phyloP scores from a whole-genome alignment of 2,113 vertebrate genomes.

The Ictidomys tridecemlineatus region DNA sequence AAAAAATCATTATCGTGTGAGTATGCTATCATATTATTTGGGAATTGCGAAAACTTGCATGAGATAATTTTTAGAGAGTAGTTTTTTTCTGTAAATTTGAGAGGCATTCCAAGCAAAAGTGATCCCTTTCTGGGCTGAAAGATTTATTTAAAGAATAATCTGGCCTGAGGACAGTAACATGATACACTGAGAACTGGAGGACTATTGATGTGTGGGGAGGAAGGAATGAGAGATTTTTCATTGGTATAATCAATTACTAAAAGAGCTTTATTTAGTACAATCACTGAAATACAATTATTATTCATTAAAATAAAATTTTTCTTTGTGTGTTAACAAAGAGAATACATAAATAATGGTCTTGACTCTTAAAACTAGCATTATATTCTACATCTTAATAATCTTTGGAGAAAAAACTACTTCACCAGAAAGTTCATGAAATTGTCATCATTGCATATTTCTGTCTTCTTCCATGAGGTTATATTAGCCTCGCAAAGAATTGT shows the following conservation, averaged over 20 bases:
- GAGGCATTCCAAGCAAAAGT: not conserved
- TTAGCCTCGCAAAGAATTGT: slow-evolving; percentile 16
- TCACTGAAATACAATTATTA: slow-evolving; percentile 36
- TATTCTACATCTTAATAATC: not conserved
- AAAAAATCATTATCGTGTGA: not conserved
- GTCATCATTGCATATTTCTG: not conserved
- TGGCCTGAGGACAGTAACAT: not conserved
- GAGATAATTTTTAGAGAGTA: not conserved
- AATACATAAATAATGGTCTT: not conserved
- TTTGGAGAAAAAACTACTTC: slow-evolving; percentile 20
- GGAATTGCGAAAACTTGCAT: slow-evolving; percentile 39
- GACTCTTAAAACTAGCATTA: not conserved
- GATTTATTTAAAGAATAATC: slow-evolving; percentile 31
- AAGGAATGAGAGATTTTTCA: not conserved
- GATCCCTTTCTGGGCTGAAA: not conserved
- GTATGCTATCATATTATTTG: not conserved
- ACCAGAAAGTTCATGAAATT: not conserved
- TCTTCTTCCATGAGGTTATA: not conserved
- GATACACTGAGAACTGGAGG: not conserved
- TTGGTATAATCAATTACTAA: not conserved
- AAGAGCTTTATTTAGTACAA: not conserved
- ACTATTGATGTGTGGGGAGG: not conserved
- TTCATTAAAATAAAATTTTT: slow-evolving; percentile 49
- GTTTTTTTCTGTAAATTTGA: slow-evolving; percentile 15
- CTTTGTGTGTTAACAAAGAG: not conserved